A percentile compares a stretch with the other conserved stretches of the same genome.
These are phyloP conservation scores for Pygmarrhopalites habei DNA, from an alignment of 1,140 invertebrate genomes.

Conservation along the genomic window DNA sequence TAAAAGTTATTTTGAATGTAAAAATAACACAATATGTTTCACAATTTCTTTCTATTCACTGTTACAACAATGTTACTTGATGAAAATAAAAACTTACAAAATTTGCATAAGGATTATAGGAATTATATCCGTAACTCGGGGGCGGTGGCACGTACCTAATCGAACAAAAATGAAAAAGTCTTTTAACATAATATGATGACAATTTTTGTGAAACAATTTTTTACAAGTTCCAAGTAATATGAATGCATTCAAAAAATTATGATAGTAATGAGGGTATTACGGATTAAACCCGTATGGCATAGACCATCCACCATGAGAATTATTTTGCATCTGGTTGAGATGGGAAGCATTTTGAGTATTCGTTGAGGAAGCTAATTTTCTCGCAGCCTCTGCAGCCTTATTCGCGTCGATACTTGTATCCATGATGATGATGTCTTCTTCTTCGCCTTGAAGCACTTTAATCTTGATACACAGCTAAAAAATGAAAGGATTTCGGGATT, in stretches of 20 bases:
- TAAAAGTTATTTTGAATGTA: no score
- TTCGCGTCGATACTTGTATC: not conserved
- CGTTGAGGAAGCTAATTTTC: constrained; percentile 24
- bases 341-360: constrained; percentile 7
- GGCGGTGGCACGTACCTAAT: constrained; percentile 11
- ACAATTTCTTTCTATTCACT: no score
- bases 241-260: no score
- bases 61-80: no score
- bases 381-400: constrained; percentile 22
- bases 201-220: no score
- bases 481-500: no score
- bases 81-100: not conserved
- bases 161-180: not conserved
- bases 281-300: constrained; percentile 16
- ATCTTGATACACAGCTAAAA: no score
- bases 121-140: not conserved
- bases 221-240: no score
- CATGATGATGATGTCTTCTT: constrained; percentile 3
- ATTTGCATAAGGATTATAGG: constrained; percentile 2
- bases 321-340: constrained; percentile 1
- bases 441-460: no score
- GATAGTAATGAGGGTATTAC: constrained; percentile 4
- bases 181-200: not conserved
- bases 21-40: no score
- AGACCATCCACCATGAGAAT: not conserved